A percentile compares a stretch with the other conserved stretches of the same genome.
Evolutionary conservation across 2,888 invertebrate genomes (phyloP).

Genomic region (Syrphus vitripennis): DNA sequence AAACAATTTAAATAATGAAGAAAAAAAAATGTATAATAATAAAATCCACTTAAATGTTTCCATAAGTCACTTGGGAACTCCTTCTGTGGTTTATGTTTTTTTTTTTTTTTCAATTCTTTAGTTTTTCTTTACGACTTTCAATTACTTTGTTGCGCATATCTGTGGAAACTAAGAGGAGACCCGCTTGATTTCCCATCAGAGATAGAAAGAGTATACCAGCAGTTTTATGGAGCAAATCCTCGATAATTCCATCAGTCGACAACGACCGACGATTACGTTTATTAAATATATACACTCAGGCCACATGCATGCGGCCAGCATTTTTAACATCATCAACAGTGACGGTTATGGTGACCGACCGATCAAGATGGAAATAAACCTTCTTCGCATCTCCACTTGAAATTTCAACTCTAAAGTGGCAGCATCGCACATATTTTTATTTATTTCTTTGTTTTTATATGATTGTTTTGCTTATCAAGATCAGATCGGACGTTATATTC

Average conservation of each 20-base stretch:
- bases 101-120: too few species aligned
- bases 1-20: background rate
- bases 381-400: background rate
- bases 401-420: conserved; percentile 45
- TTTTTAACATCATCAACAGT: too few species aligned
- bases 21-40: background rate
- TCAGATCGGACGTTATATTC: conserved; percentile 37
- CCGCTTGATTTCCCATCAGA: conserved; percentile 8
- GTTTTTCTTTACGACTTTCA: conserved; percentile 7
- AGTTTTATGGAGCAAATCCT: conserved; percentile 22
- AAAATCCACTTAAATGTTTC: conserved; percentile 27
- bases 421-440: conserved; percentile 27
- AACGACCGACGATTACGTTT: background rate
- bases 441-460: background rate
- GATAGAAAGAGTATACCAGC: conserved; percentile 12
- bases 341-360: conserved; percentile 2
- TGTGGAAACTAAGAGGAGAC: background rate
- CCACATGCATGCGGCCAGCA: conserved; percentile 30
- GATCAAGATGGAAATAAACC: conserved; percentile 16
- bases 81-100: background rate
- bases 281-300: conserved; percentile 30
- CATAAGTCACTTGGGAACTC: conserved; percentile 22
- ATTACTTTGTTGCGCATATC: background rate
- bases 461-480: conserved; percentile 54
- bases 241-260: background rate